Conservation (phyloP, 2,888 invertebrate genomes). For the Aradus depressus region DNA sequence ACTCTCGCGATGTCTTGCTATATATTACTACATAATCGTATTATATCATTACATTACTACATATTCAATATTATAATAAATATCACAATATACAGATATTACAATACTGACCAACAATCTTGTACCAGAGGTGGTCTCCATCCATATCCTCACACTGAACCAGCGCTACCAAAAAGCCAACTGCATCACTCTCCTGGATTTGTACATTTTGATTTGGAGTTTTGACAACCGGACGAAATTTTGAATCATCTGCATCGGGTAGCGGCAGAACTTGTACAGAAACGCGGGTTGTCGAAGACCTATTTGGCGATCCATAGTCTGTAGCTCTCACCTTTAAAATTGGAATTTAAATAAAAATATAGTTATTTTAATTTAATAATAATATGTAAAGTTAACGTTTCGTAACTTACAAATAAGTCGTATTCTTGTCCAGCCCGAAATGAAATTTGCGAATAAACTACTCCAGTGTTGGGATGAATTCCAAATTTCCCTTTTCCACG, state of each 20-base stretch:
- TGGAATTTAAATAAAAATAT: not conserved
- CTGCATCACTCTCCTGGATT: slow-evolving; percentile 73
- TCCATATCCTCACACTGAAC: slow-evolving; percentile 79
- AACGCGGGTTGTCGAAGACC: slow-evolving; percentile 63
- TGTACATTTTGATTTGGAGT: slow-evolving; percentile 55
- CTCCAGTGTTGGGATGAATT: slow-evolving; percentile 69
- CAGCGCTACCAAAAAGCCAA: slow-evolving; percentile 75
- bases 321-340: slow-evolving; percentile 62
- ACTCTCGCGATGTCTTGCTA: no score
- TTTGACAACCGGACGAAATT: slow-evolving; percentile 51
- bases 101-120: slow-evolving; percentile 65
- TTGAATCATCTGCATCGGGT: slow-evolving; percentile 43
- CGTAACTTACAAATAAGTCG: slow-evolving; percentile 50
- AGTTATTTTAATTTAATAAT: not conserved
- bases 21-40: no score
- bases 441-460: slow-evolving; percentile 62
- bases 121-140: slow-evolving; percentile 79
- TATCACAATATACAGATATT: slow-evolving; percentile 20
- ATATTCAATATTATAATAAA: slow-evolving; percentile 25
- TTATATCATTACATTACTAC: not conserved
- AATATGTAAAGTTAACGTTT: not conserved
- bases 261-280: slow-evolving; percentile 53
- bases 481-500: slow-evolving; percentile 68
- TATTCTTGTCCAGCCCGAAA: slow-evolving; percentile 57
- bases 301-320: slow-evolving; percentile 64